A percentile compares a stretch with the other conserved stretches of the same genome.
phyloP scores from a whole-genome alignment of 2,888 invertebrate genomes.

The Kuschelorhynchus macadamiae region DNA sequence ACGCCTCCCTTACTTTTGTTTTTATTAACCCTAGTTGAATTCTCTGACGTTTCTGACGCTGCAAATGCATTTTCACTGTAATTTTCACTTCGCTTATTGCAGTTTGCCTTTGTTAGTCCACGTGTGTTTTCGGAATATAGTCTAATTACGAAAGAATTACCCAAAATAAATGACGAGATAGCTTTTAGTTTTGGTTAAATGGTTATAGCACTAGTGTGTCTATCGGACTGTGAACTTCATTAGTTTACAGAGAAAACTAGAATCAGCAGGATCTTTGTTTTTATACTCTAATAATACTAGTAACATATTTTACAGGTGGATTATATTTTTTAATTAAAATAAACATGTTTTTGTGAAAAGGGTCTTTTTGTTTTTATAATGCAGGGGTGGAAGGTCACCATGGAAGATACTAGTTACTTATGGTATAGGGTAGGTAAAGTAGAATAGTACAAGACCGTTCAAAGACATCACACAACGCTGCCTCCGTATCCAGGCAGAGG shows the following conservation, averaged over 20 bases:
- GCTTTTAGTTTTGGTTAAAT: conserved; percentile 57
- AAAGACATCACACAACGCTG: too few species aligned
- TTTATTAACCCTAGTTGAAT: conserved; percentile 56
- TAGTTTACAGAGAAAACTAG: conserved; percentile 1
- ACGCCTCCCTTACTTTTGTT: conserved; percentile 42
- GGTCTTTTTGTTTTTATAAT: too few species aligned
- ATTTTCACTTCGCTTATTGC: conserved; percentile 57
- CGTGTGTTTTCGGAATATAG: conserved; percentile 51
- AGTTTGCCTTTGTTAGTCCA: conserved; percentile 52
- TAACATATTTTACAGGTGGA: background rate
- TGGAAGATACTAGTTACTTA: too few species aligned
- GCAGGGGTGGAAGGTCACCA: too few species aligned
- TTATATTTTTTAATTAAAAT: conserved; percentile 16
- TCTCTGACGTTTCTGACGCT: conserved; percentile 55
- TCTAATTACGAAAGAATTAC: conserved; percentile 56
- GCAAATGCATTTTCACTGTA: conserved; percentile 58
- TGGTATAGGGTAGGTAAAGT: too few species aligned
- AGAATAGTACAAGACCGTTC: too few species aligned
- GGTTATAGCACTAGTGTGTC: conserved; percentile 51
- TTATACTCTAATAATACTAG: conserved; percentile 5
- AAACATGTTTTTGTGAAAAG: background rate
- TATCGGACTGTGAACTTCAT: conserved; percentile 12
- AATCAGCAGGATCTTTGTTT: background rate
- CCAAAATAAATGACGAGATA: conserved; percentile 31
- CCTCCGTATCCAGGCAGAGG: too few species aligned